A percentile compares a stretch with the other conserved stretches of the same genome.
Evolutionary conservation across 2,888 invertebrate genomes (phyloP).

Genomic region (Hypena proboscidalis): DNA sequence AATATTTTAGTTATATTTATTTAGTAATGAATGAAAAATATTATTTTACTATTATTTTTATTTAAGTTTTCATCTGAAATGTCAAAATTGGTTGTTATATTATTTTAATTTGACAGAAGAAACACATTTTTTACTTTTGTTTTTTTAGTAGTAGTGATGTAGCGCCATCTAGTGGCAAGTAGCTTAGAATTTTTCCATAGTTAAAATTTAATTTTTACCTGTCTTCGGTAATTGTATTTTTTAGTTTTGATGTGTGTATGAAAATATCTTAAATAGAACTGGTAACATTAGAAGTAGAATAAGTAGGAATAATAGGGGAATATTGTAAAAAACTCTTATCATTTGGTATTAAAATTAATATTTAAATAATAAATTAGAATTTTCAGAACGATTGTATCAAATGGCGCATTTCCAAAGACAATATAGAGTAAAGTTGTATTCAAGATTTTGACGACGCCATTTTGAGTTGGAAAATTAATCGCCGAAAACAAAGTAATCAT

Average conservation of each 20-base stretch:
- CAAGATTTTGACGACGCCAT: no score
- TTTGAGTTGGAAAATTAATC: no score
- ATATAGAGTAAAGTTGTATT: slow-evolving; percentile 2
- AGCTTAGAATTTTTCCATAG: slow-evolving; percentile 5
- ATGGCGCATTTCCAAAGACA: slow-evolving; percentile 39
- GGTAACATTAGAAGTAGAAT: slow-evolving; percentile 25
- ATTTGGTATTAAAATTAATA: slow-evolving; percentile 26
- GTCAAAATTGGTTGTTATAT: slow-evolving; percentile 41
- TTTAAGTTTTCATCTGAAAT: slow-evolving; percentile 14
- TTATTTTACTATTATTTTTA: no score
- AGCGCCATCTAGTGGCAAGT: slow-evolving; percentile 23
- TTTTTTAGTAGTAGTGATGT: neutral
- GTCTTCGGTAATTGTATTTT: slow-evolving; percentile 28
- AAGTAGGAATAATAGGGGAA: slow-evolving; percentile 32
- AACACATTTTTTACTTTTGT: slow-evolving; percentile 4
- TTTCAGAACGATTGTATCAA: slow-evolving; percentile 8
- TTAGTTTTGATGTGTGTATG: slow-evolving; percentile 20
- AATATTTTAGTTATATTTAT: no score
- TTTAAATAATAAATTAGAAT: slow-evolving; percentile 24
- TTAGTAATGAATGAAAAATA: no score
- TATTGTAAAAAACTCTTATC: slow-evolving; percentile 43
- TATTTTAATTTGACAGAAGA: slow-evolving; percentile 19
- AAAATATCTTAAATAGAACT: slow-evolving; percentile 15
- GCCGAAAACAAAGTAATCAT: slow-evolving; percentile 5
- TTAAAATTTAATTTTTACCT: slow-evolving; percentile 1